Evolutionary conservation across 2,797 vertebrate species (phyloP).

Genomic region (Sylvia borin): DNA sequence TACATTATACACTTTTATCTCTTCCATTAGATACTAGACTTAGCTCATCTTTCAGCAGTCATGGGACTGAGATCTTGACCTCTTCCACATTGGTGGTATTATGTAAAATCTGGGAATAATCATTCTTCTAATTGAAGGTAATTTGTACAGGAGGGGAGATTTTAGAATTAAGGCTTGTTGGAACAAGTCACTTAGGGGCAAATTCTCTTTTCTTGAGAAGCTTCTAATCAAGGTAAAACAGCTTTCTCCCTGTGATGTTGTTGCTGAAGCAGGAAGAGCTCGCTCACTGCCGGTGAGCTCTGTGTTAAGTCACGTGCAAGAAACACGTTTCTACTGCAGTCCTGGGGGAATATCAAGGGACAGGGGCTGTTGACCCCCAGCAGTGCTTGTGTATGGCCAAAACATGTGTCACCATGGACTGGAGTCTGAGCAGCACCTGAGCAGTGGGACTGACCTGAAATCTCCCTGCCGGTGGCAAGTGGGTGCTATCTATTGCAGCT

Average conservation of each 20-base stretch:
- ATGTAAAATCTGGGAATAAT: constrained; percentile 21
- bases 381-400: background rate
- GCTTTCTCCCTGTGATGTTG: background rate
- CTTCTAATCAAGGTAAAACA: background rate
- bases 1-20: background rate
- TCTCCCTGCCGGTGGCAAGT: background rate
- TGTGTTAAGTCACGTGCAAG: background rate
- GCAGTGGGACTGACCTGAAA: background rate
- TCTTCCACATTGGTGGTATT: background rate
- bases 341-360: background rate
- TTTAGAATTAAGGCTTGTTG: background rate
- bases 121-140: background rate
- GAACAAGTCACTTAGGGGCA: background rate
- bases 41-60: constrained; percentile 10
- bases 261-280: background rate
- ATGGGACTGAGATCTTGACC: background rate
- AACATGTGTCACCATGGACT: background rate
- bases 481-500: background rate
- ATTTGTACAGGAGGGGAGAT: background rate
- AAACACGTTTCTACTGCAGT: background rate
- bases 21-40: background rate
- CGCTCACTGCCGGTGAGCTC: background rate
- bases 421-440: background rate
- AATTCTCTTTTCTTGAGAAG: background rate
- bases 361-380: background rate